These are phyloP conservation scores for Hypselothyrea guttata DNA, from an alignment of 2,888 invertebrate genomes.

Conservation along the genomic window DNA sequence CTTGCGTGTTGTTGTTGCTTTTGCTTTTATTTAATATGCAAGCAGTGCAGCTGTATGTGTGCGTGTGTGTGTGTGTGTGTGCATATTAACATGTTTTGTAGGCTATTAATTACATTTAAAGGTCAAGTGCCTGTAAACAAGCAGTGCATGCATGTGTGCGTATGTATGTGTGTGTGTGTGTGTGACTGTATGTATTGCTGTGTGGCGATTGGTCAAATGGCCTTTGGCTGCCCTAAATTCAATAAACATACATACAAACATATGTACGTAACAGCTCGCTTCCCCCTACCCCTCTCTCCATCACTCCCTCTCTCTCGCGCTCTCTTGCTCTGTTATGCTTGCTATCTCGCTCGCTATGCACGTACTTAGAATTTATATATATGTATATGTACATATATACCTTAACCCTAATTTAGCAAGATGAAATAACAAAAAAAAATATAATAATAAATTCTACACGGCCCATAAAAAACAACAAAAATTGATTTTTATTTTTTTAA, in stretches of 20 bases:
- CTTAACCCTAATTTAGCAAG: slow-evolving; percentile 15
- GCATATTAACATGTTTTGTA: slow-evolving; percentile 60
- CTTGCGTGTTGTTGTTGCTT: slow-evolving; percentile 5
- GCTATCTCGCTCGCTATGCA: too few relatives aligned
- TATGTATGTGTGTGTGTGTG: slow-evolving; percentile 10
- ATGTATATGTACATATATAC: too few relatives aligned
- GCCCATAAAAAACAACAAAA: slow-evolving; percentile 34
- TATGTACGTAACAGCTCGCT: slow-evolving; percentile 4
- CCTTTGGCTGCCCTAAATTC: slow-evolving; percentile 74
- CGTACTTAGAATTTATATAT: slow-evolving; percentile 13
- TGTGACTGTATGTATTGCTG: too few relatives aligned
- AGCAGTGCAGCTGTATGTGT: background rate
- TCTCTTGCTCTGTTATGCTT: too few relatives aligned
- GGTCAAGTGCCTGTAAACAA: slow-evolving; percentile 69
- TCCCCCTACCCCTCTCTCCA: too few relatives aligned
- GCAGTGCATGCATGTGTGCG: slow-evolving; percentile 26
- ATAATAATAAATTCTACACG: slow-evolving; percentile 57
- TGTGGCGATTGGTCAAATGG: slow-evolving; percentile 75
- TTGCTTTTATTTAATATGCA: background rate
- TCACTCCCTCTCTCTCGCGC: too few relatives aligned
- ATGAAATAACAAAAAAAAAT: slow-evolving; percentile 49
- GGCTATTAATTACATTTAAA: slow-evolving; percentile 72
- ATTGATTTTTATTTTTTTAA: slow-evolving; percentile 21
- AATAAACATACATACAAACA: slow-evolving; percentile 39
- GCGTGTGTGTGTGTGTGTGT: slow-evolving; percentile 4